Evolutionary conservation across 2,113 vertebrate genomes (phyloP).

Genomic region (Rhinopomastus cyanomelas): DNA sequence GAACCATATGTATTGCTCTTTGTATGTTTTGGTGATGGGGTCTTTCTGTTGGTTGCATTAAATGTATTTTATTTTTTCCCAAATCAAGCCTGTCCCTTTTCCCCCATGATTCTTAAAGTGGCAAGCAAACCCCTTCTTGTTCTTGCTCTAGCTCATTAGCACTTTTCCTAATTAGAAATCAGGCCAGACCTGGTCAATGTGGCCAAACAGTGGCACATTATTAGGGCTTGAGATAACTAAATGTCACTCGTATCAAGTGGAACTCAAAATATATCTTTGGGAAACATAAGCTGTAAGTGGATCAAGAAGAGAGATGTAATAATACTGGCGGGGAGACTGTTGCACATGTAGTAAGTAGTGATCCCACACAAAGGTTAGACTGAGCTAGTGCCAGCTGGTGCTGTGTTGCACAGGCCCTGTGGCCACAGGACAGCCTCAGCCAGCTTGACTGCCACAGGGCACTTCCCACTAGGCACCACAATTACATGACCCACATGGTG

Average conservation of each 20-base stretch:
- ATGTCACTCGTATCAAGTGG: not conserved
- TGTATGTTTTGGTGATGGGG: too few species aligned
- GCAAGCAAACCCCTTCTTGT: too few species aligned
- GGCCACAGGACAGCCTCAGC: not conserved
- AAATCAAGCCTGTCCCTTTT: too few species aligned
- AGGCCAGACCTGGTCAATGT: too few species aligned
- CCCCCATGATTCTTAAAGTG: too few species aligned
- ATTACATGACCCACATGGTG: not conserved
- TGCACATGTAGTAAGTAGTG: fast-evolving
- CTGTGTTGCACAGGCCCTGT: not conserved
- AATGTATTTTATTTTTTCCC: too few species aligned
- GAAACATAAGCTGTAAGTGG: not conserved
- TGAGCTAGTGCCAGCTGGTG: fast-evolving
- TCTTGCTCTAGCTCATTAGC: too few species aligned
- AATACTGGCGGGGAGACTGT: fast-evolving
- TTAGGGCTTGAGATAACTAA: not conserved
- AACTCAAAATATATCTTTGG: not conserved
- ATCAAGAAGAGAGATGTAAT: not conserved
- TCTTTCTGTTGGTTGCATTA: too few species aligned
- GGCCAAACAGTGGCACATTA: too few species aligned
- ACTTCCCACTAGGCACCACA: fast-evolving
- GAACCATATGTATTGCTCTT: too few species aligned
- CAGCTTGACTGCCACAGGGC: not conserved
- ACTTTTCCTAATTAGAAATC: too few species aligned
- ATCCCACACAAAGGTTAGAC: not conserved